Evolutionary conservation across 1,140 invertebrate species (phyloP), one percentile per base, ranked within the genome.

Genomic region (Micrasema minimum): DNA sequence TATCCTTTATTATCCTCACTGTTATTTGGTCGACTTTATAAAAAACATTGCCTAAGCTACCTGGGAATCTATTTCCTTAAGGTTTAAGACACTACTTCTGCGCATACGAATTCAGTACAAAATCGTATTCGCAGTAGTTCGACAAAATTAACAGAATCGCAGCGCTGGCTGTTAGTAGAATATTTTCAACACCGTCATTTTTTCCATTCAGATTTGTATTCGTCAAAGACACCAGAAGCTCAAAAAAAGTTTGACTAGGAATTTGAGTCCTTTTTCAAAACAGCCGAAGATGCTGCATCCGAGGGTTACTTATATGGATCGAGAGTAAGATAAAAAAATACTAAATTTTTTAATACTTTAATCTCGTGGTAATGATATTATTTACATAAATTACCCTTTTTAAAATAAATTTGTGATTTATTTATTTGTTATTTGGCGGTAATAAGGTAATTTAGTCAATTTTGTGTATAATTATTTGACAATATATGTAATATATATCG

Each of bases 271-370:
- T 18, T 64, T 12, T 53, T 74, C 9, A 46, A 46, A 2, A 67
- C 14, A 55, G 35, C 71, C 7, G 68, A 74, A 23, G 10, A n/a
- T 12, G 16, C 71, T 10, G 23, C 45, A 4, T 5, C 62, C 5
- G 48, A 64, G 11, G 72, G 65, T 16, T 74, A 59, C 38, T 67
- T 74, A 12, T 74, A 70, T 55, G 72, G 72, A 64, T 55, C 71
- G 6, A 64, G 64, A 22, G 69, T 67, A 71, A 16, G 6, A 51
- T 9, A 45, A 43, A 14, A 14, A 45, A 14, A 48, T 22, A 48
- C 18, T 14, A 31, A 31, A 45, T 45, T 45, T 45, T 45, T 1
- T 5, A 22, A 16, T 14, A 22, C 18, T 4, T 51, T 20, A 48
- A 4, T 37, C n/a, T n/a, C n/a, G n/a, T n/a, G n/a, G n/a, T n/a